phyloP scores from a whole-genome alignment of 2,113 vertebrate species.

The Synchiropus splendidus region DNA sequence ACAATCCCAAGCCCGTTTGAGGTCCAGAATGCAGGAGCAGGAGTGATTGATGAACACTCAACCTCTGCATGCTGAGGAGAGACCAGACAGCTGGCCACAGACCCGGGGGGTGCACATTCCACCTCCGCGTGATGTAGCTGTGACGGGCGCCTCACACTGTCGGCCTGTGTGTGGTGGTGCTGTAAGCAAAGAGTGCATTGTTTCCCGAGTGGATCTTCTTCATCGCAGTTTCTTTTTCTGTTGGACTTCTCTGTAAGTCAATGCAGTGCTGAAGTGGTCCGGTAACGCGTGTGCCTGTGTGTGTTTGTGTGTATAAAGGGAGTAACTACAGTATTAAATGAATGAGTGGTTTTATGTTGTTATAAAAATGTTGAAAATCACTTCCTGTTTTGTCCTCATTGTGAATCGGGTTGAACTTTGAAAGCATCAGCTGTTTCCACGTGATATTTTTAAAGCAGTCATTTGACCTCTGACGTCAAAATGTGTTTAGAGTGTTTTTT shows the following conservation, averaged over 20 bases:
- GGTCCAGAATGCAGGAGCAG: conserved; percentile 13
- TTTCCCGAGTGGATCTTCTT: conserved; percentile 19
- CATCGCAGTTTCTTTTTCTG: too few species aligned
- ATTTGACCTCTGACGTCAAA: too few species aligned
- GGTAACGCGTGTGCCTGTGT: conserved; percentile 1
- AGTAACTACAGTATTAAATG: conserved; percentile 54
- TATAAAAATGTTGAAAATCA: conserved; percentile 38
- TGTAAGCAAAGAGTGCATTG: conserved; percentile 32
- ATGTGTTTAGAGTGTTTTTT: too few species aligned
- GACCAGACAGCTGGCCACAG: conserved; percentile 7
- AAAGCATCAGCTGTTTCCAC: too few species aligned
- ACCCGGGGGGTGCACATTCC: conserved; percentile 25
- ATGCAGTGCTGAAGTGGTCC: conserved; percentile 29
- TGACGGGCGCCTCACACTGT: background rate
- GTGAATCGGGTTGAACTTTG: too few species aligned
- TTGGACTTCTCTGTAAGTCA: conserved; percentile 38
- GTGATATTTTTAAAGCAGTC: too few species aligned
- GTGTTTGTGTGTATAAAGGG: conserved; percentile 26
- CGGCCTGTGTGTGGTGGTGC: background rate
- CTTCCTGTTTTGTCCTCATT: conserved; percentile 11
- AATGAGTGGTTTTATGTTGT: conserved; percentile 35
- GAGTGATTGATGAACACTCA: conserved; percentile 31
- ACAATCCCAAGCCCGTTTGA: conserved; percentile 19
- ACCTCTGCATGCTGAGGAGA: conserved; percentile 13
- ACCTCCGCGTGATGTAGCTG: conserved; percentile 12